These are phyloP conservation scores for Styela clava DNA, from an alignment of 23 tunicate genomes.

Conservation along the genomic window DNA sequence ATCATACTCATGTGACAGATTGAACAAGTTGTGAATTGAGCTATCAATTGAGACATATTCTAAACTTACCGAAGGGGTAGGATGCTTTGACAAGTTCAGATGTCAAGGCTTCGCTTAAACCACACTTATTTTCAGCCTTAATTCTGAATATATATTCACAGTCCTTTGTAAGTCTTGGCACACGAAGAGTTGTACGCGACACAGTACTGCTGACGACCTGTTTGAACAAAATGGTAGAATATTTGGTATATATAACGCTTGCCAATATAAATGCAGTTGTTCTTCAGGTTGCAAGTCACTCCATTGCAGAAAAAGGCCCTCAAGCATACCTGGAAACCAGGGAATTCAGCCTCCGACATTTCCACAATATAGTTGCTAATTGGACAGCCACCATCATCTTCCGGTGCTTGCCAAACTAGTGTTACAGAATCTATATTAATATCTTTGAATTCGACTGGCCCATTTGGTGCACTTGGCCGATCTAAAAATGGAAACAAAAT, in stretches of 20 bases:
- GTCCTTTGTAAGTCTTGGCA: conserved; percentile 19
- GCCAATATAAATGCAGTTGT: neutral
- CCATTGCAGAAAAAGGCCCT: neutral
- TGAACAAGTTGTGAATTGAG: too few relatives aligned
- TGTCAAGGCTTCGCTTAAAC: conserved; percentile 58
- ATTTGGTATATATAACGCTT: neutral
- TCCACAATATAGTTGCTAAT: conserved; percentile 38
- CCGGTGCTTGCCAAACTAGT: conserved; percentile 35
- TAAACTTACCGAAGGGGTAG: conserved; percentile 59
- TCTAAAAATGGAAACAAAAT: conserved; percentile 9
- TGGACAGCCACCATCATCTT: conserved; percentile 54
- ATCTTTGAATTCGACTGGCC: conserved; percentile 46
- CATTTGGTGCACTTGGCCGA: conserved; percentile 34
- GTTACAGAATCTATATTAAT: conserved; percentile 25
- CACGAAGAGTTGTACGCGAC: conserved; percentile 26
- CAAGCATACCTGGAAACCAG: conserved; percentile 24
- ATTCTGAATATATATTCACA: conserved; percentile 39
- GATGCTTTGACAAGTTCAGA: conserved; percentile 58
- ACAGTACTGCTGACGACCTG: conserved; percentile 35
- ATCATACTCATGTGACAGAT: too few relatives aligned
- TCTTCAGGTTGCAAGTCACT: too few relatives aligned
- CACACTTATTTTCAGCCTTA: conserved; percentile 79
- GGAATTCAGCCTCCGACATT: conserved; percentile 29
- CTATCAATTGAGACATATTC: too few relatives aligned
- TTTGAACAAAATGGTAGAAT: too few relatives aligned